Conservation (phyloP, 1,140 invertebrate species). For the Drosophila orena region DNA sequence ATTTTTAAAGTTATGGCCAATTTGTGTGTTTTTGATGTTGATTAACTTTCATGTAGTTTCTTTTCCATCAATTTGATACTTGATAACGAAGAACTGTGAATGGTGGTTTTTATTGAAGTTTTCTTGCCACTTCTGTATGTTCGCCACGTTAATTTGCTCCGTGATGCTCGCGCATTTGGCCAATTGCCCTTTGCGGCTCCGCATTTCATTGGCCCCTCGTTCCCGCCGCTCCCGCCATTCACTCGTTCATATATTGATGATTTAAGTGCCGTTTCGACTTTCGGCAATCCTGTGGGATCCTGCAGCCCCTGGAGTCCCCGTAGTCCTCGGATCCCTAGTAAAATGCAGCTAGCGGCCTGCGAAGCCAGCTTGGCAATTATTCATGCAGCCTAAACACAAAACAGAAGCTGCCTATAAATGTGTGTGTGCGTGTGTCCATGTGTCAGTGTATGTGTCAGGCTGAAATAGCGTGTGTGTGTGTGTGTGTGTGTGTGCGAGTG, state of each 20-base stretch:
- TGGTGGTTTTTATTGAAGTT: too few species aligned
- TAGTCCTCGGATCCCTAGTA: neutral
- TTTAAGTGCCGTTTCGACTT: constrained; percentile 61
- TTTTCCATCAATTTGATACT: too few species aligned
- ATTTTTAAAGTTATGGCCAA: too few species aligned
- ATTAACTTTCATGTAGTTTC: too few species aligned
- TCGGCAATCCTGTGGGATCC: constrained; percentile 43
- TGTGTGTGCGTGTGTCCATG: neutral
- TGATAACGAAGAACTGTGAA: too few species aligned
- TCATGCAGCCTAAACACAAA: constrained; percentile 73
- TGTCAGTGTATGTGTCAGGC: neutral
- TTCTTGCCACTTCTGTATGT: too few species aligned
- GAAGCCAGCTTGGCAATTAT: constrained; percentile 65
- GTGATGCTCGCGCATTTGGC: constrained; percentile 8
- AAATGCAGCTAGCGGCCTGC: constrained; percentile 45
- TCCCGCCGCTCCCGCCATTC: constrained; percentile 4
- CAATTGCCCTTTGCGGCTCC: neutral
- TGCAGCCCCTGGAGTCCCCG: neutral
- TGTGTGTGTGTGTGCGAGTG: constrained; percentile 11
- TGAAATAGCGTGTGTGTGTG: constrained; percentile 7
- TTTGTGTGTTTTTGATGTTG: too few species aligned
- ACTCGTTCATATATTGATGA: constrained; percentile 53
- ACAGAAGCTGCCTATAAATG: constrained; percentile 28
- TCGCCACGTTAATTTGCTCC: neutral
- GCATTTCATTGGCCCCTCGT: constrained; percentile 11